These are phyloP conservation scores for Prorops nasuta DNA, from an alignment of 1,140 invertebrate genomes.

Conservation along the genomic window DNA sequence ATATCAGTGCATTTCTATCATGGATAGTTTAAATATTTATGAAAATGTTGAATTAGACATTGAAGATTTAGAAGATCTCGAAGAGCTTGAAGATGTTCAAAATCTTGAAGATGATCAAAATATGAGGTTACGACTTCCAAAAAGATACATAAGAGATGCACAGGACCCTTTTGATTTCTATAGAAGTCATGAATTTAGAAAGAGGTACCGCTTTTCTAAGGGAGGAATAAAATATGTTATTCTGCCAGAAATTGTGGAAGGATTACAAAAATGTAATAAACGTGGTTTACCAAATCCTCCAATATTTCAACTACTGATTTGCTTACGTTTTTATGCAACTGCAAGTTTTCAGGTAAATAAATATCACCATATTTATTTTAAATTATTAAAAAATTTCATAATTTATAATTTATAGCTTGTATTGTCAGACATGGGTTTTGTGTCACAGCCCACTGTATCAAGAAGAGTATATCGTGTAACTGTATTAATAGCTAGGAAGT, in stretches of 20 bases:
- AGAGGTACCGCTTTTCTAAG: slow-evolving; percentile 9
- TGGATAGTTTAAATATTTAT: no score
- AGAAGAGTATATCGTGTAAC: slow-evolving; percentile 9
- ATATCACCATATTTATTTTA: slow-evolving; percentile 1
- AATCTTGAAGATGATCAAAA: not conserved
- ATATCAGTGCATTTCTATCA: no score
- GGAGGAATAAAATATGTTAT: slow-evolving; percentile 4
- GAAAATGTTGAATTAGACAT: no score
- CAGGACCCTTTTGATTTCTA: slow-evolving; percentile 13
- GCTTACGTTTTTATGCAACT: slow-evolving; percentile 14
- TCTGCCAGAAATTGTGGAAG: slow-evolving; percentile 6
- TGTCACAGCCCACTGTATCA: slow-evolving; percentile 12
- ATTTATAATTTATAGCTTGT: slow-evolving; percentile 8
- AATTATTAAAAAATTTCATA: not conserved
- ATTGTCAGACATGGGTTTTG: slow-evolving; percentile 1
- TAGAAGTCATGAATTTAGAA: slow-evolving; percentile 4
- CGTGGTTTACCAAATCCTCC: slow-evolving; percentile 14
- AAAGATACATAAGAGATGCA: slow-evolving; percentile 8
- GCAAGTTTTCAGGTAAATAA: slow-evolving; percentile 14
- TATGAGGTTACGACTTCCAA: not conserved
- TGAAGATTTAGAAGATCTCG: no score
- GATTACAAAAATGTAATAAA: slow-evolving; percentile 7
- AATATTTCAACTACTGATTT: slow-evolving; percentile 8
- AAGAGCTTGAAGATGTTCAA: no score
- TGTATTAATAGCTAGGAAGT: slow-evolving; percentile 11